These are phyloP conservation scores for Amphipyra tragopoginis DNA, from an alignment of 2,888 invertebrate genomes.

Conservation along the genomic window DNA sequence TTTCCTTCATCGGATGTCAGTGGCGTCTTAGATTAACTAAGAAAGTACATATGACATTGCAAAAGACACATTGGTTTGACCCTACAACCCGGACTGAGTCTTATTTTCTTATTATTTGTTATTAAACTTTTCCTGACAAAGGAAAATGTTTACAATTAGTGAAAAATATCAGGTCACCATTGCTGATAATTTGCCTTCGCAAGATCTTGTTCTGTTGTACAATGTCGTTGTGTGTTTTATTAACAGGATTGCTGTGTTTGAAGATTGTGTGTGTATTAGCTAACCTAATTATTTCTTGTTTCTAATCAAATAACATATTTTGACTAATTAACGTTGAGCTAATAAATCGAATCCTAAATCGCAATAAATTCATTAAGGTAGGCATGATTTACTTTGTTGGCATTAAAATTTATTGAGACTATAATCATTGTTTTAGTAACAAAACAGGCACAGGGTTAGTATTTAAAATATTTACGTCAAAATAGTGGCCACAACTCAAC, in stretches of 20 bases:
- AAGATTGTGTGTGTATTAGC: background rate
- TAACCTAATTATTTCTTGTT: background rate
- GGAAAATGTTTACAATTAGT: background rate
- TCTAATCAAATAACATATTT: slow-evolving; percentile 5
- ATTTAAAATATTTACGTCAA: no score
- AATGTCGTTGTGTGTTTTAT: slow-evolving; percentile 11
- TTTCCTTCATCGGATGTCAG: no score
- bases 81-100: background rate
- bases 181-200: background rate
- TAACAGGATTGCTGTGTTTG: slow-evolving; percentile 31
- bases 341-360: slow-evolving; percentile 11
- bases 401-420: background rate
- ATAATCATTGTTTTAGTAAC: background rate
- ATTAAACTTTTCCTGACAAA: no score
- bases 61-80: no score
- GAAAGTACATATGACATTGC: no score
- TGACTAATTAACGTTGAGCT: slow-evolving; percentile 5
- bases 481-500: no score
- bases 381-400: slow-evolving; percentile 14
- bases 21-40: no score
- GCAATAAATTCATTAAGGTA: background rate
- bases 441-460: no score
- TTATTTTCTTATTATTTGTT: no score
- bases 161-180: slow-evolving; percentile 16
- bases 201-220: background rate